These are phyloP conservation scores for Tricholaema leucomelas DNA, from an alignment of 2,113 vertebrate genomes.

Conservation along the genomic window DNA sequence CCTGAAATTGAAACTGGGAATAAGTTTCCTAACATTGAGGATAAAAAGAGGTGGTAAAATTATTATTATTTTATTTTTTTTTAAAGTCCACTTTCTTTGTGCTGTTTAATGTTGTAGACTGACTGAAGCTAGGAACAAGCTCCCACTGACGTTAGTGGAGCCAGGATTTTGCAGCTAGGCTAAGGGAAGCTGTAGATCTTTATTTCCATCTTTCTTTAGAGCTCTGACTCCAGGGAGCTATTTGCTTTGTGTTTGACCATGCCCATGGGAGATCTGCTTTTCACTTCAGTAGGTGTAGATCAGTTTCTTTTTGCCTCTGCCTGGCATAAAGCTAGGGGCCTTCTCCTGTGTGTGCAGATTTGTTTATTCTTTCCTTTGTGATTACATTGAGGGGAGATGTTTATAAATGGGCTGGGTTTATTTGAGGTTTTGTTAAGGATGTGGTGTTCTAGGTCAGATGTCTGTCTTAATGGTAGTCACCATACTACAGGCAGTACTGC, in stretches of 20 bases:
- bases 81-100: not conserved
- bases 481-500: not conserved
- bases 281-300: not conserved
- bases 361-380: not conserved
- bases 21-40: not conserved
- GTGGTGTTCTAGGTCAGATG: not conserved
- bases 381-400: not conserved
- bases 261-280: not conserved
- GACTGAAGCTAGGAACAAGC: not conserved
- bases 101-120: not conserved
- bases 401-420: not conserved
- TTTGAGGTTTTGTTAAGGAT: not conserved
- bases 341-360: not conserved
- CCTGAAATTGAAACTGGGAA: not conserved
- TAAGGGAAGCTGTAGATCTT: not conserved
- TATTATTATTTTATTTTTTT: not conserved
- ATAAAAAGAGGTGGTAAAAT: not conserved
- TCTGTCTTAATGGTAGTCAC: not conserved
- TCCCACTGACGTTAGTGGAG: not conserved
- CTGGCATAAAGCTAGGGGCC: not conserved
- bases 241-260: conserved; percentile 39
- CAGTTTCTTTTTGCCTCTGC: not conserved
- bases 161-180: not conserved
- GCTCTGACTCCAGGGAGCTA: conserved; percentile 5
- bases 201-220: not conserved